These are phyloP conservation scores for Mellivora capensis DNA, from an alignment of 2,113 vertebrate species.

Conservation along the genomic window DNA sequence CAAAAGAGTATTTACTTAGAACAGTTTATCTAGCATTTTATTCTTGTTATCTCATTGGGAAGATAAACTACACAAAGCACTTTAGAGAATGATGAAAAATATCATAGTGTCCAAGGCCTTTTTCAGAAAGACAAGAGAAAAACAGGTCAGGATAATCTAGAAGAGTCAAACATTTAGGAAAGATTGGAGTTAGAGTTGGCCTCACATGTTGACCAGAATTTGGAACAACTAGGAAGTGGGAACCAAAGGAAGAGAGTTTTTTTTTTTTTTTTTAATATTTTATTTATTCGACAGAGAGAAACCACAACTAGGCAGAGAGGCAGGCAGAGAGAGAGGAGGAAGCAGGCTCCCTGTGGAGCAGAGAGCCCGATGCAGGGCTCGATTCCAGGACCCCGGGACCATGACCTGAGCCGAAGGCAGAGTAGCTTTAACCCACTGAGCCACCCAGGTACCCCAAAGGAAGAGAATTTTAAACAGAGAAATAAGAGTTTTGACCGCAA, in stretches of 20 bases:
- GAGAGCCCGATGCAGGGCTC: too few species aligned
- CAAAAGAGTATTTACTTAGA: not conserved
- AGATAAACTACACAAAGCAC: not conserved
- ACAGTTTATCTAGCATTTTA: not conserved
- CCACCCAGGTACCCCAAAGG: not conserved
- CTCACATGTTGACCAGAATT: not conserved
- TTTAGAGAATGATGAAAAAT: slow-evolving; percentile 4
- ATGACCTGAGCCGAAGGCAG: too few species aligned
- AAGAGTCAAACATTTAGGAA: not conserved
- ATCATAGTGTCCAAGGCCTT: not conserved
- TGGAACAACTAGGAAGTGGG: not conserved
- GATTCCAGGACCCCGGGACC: too few species aligned
- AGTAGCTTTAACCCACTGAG: too few species aligned
- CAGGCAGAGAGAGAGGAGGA: too few species aligned
- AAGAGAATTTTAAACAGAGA: not conserved
- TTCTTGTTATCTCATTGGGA: not conserved
- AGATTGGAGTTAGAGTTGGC: not conserved
- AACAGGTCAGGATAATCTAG: not conserved
- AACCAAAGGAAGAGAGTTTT: not conserved
- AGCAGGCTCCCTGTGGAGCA: too few species aligned
- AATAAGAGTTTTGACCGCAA: not conserved
- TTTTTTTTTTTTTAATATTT: too few species aligned
- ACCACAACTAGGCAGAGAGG: too few species aligned
- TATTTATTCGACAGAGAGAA: too few species aligned
- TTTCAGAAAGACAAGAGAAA: not conserved